Evolutionary conservation across 2,797 vertebrate species (phyloP), one percentile per base, ranked within the genome.

Genomic region (Leucoraja ocellata): DNA sequence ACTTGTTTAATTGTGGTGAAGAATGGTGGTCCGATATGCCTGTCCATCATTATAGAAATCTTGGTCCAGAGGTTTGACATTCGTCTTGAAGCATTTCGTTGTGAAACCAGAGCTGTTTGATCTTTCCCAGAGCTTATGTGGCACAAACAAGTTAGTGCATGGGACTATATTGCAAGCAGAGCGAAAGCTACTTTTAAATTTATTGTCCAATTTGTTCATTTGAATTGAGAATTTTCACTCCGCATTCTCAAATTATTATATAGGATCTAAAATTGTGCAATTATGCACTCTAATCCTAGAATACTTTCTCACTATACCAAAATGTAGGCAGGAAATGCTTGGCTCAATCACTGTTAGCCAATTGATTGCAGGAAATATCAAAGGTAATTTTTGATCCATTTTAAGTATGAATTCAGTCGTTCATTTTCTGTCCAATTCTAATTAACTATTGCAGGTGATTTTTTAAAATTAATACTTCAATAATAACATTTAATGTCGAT

Each of bases 1-100:
- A 91, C 88, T 76, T 76, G 90, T 76, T 92, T 92, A 91, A 91
- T 91, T 73, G n/a, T 21, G 90, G 90, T 76, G 90, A 92, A 92
- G 71, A 39, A 76, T 92, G 90, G 90, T 92, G 71, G 68, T 92
- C 90, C 71, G 58, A 92, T 92, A 74, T 73, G 90, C 25, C 73
- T 92, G 39, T 58, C 90, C 46, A 32, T 92, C 71, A 54, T 54
- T 92, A 76, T 36, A 76, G 25, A 92, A 88, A 91, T 46, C 46
- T 6, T 76, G 1, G 10, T 58, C 4, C 90, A 74, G 90, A 76
- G 46, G 39, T 74, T 74, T 92, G 14, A 76, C 36, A 92, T 92
- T 76, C 28, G 71, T 25, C 36, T 73, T 73, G 14, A 71, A 73
- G 73, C 7, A 74, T 73, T 91, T 25, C 28, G 90, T 21, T 74